Conservation (phyloP, 64 coral and sea anemone species). For the Trachythela sp. region DNA sequence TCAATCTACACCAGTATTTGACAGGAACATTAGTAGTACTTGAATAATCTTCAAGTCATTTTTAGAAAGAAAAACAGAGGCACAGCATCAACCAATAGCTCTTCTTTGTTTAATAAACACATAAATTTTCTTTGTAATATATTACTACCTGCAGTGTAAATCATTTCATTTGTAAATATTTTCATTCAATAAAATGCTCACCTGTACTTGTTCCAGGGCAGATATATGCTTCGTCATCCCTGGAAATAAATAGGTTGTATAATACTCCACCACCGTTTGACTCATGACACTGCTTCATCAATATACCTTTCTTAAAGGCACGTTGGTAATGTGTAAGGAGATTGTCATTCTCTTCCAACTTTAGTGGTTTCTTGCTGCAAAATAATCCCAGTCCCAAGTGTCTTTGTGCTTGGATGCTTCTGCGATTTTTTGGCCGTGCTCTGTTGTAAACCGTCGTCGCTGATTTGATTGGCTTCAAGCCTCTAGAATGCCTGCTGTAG, state of each 20-base stretch:
- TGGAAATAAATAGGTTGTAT: conserved; percentile 35
- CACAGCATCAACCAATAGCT: too few species aligned
- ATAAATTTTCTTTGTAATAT: not conserved
- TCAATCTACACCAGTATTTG: too few species aligned
- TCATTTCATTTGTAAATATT: not conserved
- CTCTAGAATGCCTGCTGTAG: not conserved
- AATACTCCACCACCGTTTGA: not conserved
- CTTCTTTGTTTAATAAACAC: not conserved
- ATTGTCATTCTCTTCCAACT: conserved; percentile 25
- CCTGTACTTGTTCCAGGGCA: conserved; percentile 34
- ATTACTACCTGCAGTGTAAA: not conserved
- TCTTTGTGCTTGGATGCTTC: conserved; percentile 30
- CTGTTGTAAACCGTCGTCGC: conserved; percentile 42
- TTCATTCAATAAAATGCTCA: not conserved
- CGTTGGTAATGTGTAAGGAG: conserved; percentile 31
- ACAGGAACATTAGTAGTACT: too few species aligned
- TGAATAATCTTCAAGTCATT: too few species aligned
- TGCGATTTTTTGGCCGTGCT: conserved; percentile 26
- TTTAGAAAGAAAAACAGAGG: not conserved
- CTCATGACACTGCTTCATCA: conserved; percentile 2
- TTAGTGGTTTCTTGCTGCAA: conserved; percentile 44
- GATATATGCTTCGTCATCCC: conserved; percentile 33
- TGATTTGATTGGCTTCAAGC: conserved; percentile 5
- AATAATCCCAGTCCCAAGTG: conserved; percentile 32
- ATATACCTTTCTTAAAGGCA: conserved; percentile 29